Percentiles rank a stretch among this genome's conserved stretches.
These are phyloP conservation scores for Drosophila paranaensis DNA, from an alignment of 2,888 invertebrate species.

Conservation along the genomic window DNA sequence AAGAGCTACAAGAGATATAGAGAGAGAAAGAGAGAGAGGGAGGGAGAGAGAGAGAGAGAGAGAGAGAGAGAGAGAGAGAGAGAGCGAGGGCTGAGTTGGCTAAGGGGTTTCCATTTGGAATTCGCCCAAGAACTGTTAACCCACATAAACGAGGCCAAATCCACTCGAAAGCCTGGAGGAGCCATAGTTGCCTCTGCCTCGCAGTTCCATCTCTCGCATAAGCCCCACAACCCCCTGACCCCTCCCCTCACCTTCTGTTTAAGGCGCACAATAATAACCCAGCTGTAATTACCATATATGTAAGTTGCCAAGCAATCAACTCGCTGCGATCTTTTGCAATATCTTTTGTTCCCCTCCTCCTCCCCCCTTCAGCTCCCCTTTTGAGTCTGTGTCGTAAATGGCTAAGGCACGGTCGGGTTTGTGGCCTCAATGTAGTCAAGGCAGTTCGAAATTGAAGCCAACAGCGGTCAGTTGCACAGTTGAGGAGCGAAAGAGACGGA, in stretches of 20 bases:
- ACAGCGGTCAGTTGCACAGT: slow-evolving; percentile 5
- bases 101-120: slow-evolving; percentile 34
- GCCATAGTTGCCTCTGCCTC: slow-evolving; percentile 13
- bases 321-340: slow-evolving; percentile 45
- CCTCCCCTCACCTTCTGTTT: slow-evolving; percentile 40
- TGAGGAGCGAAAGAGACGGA: background rate
- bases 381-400: slow-evolving; percentile 13
- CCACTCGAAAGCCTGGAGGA: slow-evolving; percentile 41
- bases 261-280: slow-evolving; percentile 58
- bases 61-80: background rate
- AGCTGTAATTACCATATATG: slow-evolving; percentile 72
- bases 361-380: too few species aligned
- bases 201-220: slow-evolving; percentile 21
- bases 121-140: slow-evolving; percentile 71
- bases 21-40: background rate
- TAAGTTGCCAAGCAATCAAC: slow-evolving; percentile 60
- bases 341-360: slow-evolving; percentile 8
- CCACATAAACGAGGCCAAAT: slow-evolving; percentile 61
- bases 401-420: slow-evolving; percentile 22
- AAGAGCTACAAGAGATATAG: background rate
- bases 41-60: background rate
- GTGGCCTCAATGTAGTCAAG: slow-evolving; percentile 28
- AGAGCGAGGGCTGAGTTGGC: background rate
- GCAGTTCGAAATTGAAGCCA: slow-evolving; percentile 30
- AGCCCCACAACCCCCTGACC: background rate